phyloP scores from a whole-genome alignment of 2,113 vertebrate genomes.

The Myocastor coypus region DNA sequence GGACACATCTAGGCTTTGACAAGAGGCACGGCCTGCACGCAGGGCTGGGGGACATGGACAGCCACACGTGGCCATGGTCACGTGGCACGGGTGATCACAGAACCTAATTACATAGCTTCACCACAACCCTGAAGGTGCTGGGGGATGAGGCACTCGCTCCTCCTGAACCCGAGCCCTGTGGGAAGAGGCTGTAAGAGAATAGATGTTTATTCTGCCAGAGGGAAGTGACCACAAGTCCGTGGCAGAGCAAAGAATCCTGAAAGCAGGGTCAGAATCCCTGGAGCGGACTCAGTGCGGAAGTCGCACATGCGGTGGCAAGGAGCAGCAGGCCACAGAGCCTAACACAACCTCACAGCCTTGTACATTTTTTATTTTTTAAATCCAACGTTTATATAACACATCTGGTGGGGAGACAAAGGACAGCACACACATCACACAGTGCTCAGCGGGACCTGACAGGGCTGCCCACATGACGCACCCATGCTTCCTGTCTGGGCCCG shows the following conservation, averaged over 20 bases:
- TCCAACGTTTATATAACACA: not conserved
- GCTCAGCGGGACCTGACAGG: not conserved
- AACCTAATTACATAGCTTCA: not conserved
- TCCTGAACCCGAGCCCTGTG: not conserved
- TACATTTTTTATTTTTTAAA: not conserved
- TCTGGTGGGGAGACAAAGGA: not conserved
- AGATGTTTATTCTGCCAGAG: not conserved
- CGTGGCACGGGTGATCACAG: not conserved
- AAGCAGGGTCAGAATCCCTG: not conserved
- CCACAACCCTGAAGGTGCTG: not conserved
- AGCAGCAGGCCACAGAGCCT: not conserved
- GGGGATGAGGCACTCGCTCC: not conserved
- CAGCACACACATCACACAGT: not conserved
- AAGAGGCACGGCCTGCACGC: not conserved
- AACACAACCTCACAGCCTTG: not conserved
- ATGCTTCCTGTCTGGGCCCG: not conserved
- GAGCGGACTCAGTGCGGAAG: not conserved
- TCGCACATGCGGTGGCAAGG: not conserved
- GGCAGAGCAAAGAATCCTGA: not conserved
- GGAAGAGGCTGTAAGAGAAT: not conserved
- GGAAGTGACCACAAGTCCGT: not conserved
- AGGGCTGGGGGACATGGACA: not conserved
- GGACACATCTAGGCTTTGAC: not conserved
- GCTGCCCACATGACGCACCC: too few species aligned
- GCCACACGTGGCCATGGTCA: not conserved